Base-by-base conservation (phyloP, 2,888 invertebrate genomes). In the Mythimna lalbum region DNA sequence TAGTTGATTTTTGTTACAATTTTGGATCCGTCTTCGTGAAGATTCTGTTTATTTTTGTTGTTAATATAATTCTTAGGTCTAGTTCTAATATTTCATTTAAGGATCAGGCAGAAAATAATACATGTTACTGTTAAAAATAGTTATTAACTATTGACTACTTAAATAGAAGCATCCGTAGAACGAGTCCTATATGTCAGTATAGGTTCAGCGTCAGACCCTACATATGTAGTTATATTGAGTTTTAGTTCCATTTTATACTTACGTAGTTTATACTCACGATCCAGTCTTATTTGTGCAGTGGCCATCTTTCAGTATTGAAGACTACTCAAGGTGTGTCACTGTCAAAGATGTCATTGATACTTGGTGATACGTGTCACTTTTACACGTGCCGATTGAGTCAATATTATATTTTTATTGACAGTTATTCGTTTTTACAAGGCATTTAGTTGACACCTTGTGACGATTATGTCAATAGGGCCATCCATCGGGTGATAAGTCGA, bases 371-470 rank as follows among this genome's bases (percentile, higher is more conserved):
- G 21, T 56, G 7, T 50, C 21, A n/a, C 17, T 4, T 7, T 33
- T 50, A 57, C 75, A 66, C 21, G 57, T 36, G 43, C 19, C 21
- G 23, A 21, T n/a, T 36, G 33, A 27, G 27, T 75, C 50, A 72
- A 75, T 50, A 36, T 50, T 17, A 19, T 71, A 19, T 73, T 49
- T 39, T 36, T 73, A n/a, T 23, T 56, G 23, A 33, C 33, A 43
- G 43, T 43, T 39, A 21, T 50, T 33, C 14, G 39, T 27, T 17
- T 21, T 33, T 4, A 43, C 5, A 23, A 14, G 21, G 36, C 12
- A 47, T 55, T 63, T 31, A 39, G 19, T 21, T 74, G 74, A 23
- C 49, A 64, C 39, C n/a, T 64, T 50, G 49, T 43, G 66, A 56
- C 23, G 19, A 39, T 27, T 56, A 50, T 65, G 66, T 65, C 55